Evolutionary conservation across 2,797 vertebrate species (phyloP).

Genomic region (Lophius americanus): DNA sequence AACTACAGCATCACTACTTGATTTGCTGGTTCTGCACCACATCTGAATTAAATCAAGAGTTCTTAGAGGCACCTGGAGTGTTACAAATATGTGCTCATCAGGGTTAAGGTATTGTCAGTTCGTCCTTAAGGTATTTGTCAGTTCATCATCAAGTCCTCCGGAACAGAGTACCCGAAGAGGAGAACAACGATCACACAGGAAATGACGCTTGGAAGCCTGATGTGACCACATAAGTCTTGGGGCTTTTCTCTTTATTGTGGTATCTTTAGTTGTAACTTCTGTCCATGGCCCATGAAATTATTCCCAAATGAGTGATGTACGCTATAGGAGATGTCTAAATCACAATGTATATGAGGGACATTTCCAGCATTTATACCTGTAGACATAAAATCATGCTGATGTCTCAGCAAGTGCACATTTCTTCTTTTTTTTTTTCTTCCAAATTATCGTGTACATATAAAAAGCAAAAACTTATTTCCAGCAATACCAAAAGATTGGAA

Average conservation of each 20-base stretch:
- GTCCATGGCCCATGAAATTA: conserved; percentile 57
- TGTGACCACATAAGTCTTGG: conserved; percentile 42
- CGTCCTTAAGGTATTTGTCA: conserved; percentile 71
- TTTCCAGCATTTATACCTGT: conserved; percentile 41
- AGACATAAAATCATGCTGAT: conserved; percentile 47
- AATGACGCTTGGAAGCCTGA: conserved; percentile 52
- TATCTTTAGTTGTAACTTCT: conserved; percentile 29
- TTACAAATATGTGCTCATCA: conserved; percentile 84
- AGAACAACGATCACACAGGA: conserved; percentile 54
- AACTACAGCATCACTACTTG: conserved; percentile 76
- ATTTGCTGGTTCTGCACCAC: conserved; percentile 83
- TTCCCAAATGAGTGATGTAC: conserved; percentile 54
- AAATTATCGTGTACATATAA: conserved; percentile 39
- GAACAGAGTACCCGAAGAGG: conserved; percentile 56
- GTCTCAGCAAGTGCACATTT: conserved; percentile 38
- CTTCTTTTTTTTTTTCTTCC: conserved; percentile 13
- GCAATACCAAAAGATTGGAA: conserved; percentile 46
- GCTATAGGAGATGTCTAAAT: conserved; percentile 49
- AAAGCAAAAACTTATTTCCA: conserved; percentile 51
- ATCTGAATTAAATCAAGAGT: conserved; percentile 78
- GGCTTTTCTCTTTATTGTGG: conserved; percentile 15
- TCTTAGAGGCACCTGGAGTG: conserved; percentile 82
- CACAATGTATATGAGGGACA: conserved; percentile 53
- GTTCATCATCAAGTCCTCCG: conserved; percentile 73
- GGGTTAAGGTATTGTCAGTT: conserved; percentile 78